These are phyloP conservation scores for Aleadryas rufinucha DNA, from an alignment of 2,113 vertebrate species.

Conservation along the genomic window DNA sequence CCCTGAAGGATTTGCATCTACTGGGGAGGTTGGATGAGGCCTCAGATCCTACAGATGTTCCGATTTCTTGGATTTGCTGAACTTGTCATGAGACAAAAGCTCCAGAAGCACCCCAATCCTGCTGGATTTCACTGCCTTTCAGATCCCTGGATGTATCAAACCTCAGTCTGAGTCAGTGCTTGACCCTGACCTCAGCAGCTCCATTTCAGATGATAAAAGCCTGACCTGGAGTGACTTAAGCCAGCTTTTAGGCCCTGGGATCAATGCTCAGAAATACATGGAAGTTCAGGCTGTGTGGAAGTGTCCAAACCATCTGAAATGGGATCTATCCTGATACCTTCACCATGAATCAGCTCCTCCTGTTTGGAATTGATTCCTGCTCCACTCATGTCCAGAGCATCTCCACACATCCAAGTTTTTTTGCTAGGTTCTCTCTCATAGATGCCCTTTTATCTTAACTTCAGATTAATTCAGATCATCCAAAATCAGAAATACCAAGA, in stretches of 20 bases:
- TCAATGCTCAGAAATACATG: not conserved
- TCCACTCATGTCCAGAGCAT: not conserved
- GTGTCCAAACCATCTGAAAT: not conserved
- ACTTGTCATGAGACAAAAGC: not conserved
- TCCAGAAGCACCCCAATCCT: not conserved
- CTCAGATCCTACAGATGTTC: not conserved
- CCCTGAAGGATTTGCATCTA: not conserved
- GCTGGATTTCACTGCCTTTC: not conserved
- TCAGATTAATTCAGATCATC: not conserved
- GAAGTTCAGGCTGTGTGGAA: not conserved
- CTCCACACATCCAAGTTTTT: not conserved
- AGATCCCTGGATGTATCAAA: not conserved
- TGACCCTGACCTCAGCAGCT: not conserved
- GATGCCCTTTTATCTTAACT: not conserved
- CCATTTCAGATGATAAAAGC: not conserved
- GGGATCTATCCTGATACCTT: not conserved
- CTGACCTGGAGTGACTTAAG: not conserved
- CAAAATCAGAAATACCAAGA: not conserved
- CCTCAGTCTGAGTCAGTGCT: not conserved
- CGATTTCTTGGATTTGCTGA: not conserved
- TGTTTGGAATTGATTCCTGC: not conserved
- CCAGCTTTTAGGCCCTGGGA: not conserved
- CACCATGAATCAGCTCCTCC: fast-evolving
- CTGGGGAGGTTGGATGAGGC: fast-evolving
- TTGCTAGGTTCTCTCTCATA: not conserved